Percentiles rank a stretch among this genome's conserved stretches.
These are phyloP conservation scores for Herpailurus yagouaroundi DNA, from an alignment of 2,113 vertebrate species.

Conservation along the genomic window DNA sequence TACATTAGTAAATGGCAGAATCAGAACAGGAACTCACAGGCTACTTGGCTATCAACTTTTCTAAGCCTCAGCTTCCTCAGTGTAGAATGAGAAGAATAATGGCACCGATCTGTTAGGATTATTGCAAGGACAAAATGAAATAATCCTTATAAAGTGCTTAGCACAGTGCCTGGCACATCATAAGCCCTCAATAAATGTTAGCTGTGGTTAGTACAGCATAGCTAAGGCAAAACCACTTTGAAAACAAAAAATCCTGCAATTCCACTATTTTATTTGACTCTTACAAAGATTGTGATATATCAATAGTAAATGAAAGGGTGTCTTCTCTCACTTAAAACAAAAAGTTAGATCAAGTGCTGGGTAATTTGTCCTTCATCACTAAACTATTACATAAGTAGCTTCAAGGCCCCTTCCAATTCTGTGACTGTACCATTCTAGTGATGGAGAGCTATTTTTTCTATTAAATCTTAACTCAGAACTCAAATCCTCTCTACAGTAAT, in stretches of 20 bases:
- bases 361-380: constrained; percentile 50
- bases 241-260: constrained; percentile 21
- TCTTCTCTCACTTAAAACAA: constrained; percentile 57
- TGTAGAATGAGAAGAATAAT: constrained; percentile 18
- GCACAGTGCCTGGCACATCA: not conserved
- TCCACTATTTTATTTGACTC: not conserved
- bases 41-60: not conserved
- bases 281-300: constrained; percentile 35
- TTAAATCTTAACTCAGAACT: constrained; percentile 36
- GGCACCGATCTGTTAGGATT: not conserved
- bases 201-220: not conserved
- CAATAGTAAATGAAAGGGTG: not conserved
- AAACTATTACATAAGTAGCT: not conserved
- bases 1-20: not conserved
- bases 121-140: not conserved
- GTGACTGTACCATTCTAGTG: not conserved
- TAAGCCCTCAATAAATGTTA: constrained; percentile 4
- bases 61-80: constrained; percentile 21
- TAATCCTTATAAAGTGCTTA: constrained; percentile 41
- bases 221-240: not conserved
- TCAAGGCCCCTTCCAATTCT: constrained; percentile 14
- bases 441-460: constrained; percentile 9
- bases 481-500: not conserved
- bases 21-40: not conserved
- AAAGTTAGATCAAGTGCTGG: not conserved